phyloP scores from a whole-genome alignment of 2,113 vertebrate species.

The Ammospiza caudacuta region DNA sequence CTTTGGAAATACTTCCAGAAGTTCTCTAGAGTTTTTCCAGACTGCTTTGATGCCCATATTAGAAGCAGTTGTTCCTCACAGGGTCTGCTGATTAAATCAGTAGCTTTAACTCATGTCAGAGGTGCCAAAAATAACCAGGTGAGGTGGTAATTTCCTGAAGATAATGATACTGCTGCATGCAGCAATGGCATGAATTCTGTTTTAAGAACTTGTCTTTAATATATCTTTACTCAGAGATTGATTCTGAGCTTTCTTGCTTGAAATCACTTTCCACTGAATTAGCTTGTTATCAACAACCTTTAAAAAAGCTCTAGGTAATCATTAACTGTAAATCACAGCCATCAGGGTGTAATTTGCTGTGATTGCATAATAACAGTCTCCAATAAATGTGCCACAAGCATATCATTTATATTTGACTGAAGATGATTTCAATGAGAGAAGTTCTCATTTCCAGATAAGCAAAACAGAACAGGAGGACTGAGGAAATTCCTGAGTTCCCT shows the following conservation, averaged over 20 bases:
- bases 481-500: not conserved
- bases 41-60: not conserved
- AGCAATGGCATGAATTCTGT: not conserved
- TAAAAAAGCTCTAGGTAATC: conserved; percentile 23
- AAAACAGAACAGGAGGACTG: not conserved
- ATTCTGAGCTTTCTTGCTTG: not conserved
- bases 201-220: not conserved
- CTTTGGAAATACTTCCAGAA: not conserved
- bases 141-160: not conserved
- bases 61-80: not conserved
- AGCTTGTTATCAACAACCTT: conserved; percentile 3
- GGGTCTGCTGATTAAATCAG: not conserved
- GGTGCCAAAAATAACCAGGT: not conserved
- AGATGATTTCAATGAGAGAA: not conserved
- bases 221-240: not conserved
- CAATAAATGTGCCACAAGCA: conserved; percentile 4
- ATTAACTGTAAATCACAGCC: conserved; percentile 39
- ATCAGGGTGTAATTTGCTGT: conserved; percentile 19
- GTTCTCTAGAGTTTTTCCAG: not conserved
- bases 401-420: conserved; percentile 8
- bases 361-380: conserved; percentile 18
- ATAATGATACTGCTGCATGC: not conserved
- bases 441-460: not conserved
- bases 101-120: not conserved
- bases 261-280: conserved; percentile 2